Conservation (phyloP, 1,140 invertebrate species). For the Solenopsis invicta region DNA sequence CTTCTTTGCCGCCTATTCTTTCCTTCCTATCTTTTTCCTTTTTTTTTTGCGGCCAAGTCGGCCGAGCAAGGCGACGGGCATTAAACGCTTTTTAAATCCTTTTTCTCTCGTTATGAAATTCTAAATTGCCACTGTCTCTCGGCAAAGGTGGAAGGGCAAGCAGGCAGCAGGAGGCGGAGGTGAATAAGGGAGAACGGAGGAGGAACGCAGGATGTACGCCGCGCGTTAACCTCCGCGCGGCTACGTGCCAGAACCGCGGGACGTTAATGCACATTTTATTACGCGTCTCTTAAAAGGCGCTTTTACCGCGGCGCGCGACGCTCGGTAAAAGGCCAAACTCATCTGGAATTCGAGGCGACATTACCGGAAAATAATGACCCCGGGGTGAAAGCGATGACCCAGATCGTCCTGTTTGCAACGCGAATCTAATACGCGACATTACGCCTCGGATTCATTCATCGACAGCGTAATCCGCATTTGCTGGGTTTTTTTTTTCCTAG, state of each 20-base stretch:
- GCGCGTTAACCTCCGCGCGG: constrained; percentile 53
- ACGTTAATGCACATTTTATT: constrained; percentile 63
- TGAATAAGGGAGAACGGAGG: background rate
- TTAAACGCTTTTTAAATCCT: constrained; percentile 55
- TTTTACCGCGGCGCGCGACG: constrained; percentile 43
- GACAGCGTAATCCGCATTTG: background rate
- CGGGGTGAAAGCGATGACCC: constrained; percentile 54
- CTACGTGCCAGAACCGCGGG: constrained; percentile 48
- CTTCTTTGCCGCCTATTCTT: background rate
- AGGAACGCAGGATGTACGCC: constrained; percentile 22
- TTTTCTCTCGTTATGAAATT: constrained; percentile 63
- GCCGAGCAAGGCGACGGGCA: constrained; percentile 32
- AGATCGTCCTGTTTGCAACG: constrained; percentile 34
- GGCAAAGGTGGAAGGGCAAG: constrained; percentile 33
- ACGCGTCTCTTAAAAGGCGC: constrained; percentile 54
- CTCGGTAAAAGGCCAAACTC: constrained; percentile 55
- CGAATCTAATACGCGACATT: constrained; percentile 40
- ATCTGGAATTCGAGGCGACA: constrained; percentile 60
- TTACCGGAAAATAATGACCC: constrained; percentile 62
- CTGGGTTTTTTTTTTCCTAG: background rate
- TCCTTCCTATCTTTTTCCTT: background rate
- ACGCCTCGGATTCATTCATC: constrained; percentile 2
- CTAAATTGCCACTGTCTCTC: constrained; percentile 60
- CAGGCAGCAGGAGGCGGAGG: background rate
- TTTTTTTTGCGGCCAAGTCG: constrained; percentile 30